These are phyloP conservation scores for Leptinotarsa rubiginosa DNA, from an alignment of 2,888 invertebrate genomes.

Conservation along the genomic window DNA sequence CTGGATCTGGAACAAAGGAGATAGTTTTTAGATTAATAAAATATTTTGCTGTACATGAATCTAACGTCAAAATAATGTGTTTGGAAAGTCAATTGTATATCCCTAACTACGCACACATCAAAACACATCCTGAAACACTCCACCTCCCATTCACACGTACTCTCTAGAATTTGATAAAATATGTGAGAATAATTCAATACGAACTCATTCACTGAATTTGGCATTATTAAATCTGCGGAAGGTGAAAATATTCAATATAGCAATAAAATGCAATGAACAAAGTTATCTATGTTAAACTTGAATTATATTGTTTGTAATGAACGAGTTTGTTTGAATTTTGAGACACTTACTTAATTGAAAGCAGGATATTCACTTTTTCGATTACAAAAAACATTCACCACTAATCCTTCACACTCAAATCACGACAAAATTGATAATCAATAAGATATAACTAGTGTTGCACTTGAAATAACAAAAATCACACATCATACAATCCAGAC, in stretches of 20 bases:
- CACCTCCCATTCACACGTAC: no score
- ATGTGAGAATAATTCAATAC: no score
- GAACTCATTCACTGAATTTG: no score
- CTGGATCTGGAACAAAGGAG: conserved; percentile 80
- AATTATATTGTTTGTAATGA: no score
- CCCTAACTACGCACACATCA: neutral
- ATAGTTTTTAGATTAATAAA: neutral
- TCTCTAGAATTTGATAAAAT: no score
- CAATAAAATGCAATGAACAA: no score
- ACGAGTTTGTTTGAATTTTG: neutral
- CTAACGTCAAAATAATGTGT: neutral
- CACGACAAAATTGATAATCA: neutral
- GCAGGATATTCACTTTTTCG: neutral
- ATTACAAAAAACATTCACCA: neutral
- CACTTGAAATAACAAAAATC: neutral
- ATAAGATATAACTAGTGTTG: neutral
- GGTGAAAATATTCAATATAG: no score
- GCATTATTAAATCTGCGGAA: no score
- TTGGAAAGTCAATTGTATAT: neutral
- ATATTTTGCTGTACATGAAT: neutral
- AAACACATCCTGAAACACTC: neutral
- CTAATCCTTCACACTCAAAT: neutral
- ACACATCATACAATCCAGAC: conserved; percentile 1
- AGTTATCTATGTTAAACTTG: no score
- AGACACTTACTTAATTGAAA: neutral